These are phyloP conservation scores for Dynastes maya DNA, from an alignment of 2,888 invertebrate genomes.

Conservation along the genomic window DNA sequence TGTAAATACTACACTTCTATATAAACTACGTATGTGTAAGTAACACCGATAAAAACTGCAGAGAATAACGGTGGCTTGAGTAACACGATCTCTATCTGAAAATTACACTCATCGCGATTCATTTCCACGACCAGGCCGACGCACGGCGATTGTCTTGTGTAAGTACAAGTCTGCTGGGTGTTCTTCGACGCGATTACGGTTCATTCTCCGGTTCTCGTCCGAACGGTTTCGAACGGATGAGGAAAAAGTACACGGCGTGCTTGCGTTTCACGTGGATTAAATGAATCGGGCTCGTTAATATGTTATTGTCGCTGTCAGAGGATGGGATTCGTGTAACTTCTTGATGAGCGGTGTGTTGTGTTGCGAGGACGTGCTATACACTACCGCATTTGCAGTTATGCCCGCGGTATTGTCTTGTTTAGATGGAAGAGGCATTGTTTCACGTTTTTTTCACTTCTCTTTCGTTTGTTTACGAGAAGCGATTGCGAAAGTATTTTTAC, in stretches of 20 bases:
- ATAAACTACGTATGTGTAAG: neutral
- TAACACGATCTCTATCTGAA: constrained; percentile 40
- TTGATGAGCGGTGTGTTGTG: constrained; percentile 4
- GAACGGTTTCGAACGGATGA: neutral
- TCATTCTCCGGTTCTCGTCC: neutral
- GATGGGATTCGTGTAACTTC: constrained; percentile 3
- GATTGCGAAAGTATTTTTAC: too few relatives aligned
- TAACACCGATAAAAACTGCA: constrained; percentile 35
- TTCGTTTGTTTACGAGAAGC: too few relatives aligned
- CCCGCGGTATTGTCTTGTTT: neutral
- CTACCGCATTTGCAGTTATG: constrained; percentile 24
- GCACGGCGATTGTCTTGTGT: neutral
- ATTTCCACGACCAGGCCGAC: constrained; percentile 14
- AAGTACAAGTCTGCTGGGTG: neutral
- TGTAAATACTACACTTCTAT: too few relatives aligned
- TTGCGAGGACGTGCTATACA: constrained; percentile 10
- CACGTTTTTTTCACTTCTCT: too few relatives aligned
- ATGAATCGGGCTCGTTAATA: constrained; percentile 36
- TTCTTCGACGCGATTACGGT: constrained; percentile 7
- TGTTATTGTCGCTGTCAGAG: constrained; percentile 19
- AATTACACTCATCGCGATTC: constrained; percentile 34
- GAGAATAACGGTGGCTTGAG: constrained; percentile 31
- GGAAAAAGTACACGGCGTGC: constrained; percentile 16
- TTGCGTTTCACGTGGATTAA: constrained; percentile 35
- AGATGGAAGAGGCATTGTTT: neutral